Percentiles rank a stretch among this genome's conserved stretches.
Conservation (phyloP, 2,888 invertebrate genomes). For the Drosophila neonasuta region DNA sequence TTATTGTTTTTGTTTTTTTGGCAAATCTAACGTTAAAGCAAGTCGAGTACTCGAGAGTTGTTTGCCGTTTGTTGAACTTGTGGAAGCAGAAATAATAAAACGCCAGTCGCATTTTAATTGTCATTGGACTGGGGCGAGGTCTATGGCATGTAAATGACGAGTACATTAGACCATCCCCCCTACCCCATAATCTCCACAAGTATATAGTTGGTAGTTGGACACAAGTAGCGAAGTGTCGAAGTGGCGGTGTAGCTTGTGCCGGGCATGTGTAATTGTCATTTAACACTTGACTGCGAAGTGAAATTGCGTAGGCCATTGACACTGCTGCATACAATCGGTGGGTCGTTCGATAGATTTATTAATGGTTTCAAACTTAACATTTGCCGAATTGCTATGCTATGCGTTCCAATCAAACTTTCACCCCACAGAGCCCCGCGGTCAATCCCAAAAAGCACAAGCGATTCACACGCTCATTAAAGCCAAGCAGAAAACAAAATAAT, state of each 20-base stretch:
- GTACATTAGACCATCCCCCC: slow-evolving; percentile 45
- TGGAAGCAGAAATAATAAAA: slow-evolving; percentile 41
- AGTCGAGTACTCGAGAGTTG: slow-evolving; percentile 40
- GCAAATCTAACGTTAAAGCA: slow-evolving; percentile 48
- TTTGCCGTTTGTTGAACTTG: slow-evolving; percentile 69
- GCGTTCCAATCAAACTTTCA: slow-evolving; percentile 56
- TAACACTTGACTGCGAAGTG: slow-evolving; percentile 66
- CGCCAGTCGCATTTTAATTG: slow-evolving; percentile 67
- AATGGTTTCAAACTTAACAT: slow-evolving; percentile 28
- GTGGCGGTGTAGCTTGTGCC: slow-evolving; percentile 53
- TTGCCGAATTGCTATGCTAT: slow-evolving; percentile 12
- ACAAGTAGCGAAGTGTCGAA: slow-evolving; percentile 11
- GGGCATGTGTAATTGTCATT: slow-evolving; percentile 70
- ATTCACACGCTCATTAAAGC: slow-evolving; percentile 72
- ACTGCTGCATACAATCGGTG: slow-evolving; percentile 35
- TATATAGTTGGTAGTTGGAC: slow-evolving; percentile 19
- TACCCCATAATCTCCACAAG: not conserved
- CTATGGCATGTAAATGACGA: slow-evolving; percentile 71
- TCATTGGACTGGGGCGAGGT: slow-evolving; percentile 65
- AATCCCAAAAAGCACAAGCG: slow-evolving; percentile 19
- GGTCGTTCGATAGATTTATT: slow-evolving; percentile 57
- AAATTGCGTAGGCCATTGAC: slow-evolving; percentile 77
- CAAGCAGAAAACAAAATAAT: slow-evolving; percentile 43
- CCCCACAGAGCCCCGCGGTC: slow-evolving; percentile 57
- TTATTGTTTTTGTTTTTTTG: slow-evolving; percentile 52